phyloP scores from a whole-genome alignment of 2,113 vertebrate species.

The Grantiella picta region DNA sequence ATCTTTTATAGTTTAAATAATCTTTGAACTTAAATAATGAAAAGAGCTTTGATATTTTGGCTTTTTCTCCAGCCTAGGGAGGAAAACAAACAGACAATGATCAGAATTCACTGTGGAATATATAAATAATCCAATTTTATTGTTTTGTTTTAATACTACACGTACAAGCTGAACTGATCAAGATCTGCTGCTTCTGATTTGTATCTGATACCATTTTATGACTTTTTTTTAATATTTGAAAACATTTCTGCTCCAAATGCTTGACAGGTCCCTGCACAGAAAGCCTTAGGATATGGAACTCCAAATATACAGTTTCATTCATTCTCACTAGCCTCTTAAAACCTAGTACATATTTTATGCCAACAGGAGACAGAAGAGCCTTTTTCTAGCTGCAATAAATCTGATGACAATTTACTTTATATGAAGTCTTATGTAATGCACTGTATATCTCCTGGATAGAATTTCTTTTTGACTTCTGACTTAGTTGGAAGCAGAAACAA shows the following conservation, averaged over 20 bases:
- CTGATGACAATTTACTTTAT: background rate
- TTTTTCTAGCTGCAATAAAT: background rate
- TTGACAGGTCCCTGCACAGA: background rate
- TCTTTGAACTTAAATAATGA: background rate
- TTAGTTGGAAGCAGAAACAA: background rate
- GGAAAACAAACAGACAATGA: background rate
- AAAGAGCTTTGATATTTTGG: background rate
- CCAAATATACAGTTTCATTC: background rate
- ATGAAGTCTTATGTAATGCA: background rate
- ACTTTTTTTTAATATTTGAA: background rate
- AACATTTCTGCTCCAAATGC: background rate
- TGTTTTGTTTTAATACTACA: background rate
- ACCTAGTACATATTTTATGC: background rate
- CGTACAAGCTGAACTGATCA: background rate
- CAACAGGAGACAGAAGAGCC: background rate
- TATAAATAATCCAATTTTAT: background rate
- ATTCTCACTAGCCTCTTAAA: background rate
- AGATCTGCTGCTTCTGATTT: background rate
- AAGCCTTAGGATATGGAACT: background rate
- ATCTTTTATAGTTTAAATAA: background rate
- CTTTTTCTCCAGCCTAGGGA: background rate
- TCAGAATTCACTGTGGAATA: background rate
- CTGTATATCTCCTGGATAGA: background rate
- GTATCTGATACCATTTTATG: background rate
- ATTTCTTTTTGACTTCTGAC: background rate